Conservation (phyloP, 2,113 vertebrate genomes). For the Pteruthius melanotis region DNA sequence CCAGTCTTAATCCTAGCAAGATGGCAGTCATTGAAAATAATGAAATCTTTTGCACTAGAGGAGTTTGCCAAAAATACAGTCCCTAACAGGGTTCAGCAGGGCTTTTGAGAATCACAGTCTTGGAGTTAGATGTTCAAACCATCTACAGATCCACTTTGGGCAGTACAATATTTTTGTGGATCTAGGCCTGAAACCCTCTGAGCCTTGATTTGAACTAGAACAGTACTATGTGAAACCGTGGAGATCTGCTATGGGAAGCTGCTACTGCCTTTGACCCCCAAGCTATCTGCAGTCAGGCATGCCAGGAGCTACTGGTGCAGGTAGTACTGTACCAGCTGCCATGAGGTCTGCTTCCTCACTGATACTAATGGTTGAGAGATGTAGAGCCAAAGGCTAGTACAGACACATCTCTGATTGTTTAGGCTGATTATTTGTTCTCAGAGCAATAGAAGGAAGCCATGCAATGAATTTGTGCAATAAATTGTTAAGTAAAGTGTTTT, state of each 20-base stretch:
- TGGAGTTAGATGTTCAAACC: not conserved
- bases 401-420: not conserved
- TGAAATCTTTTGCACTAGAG: not conserved
- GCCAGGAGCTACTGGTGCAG: not conserved
- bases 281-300: not conserved
- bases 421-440: not conserved
- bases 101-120: not conserved
- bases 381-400: not conserved
- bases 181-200: not conserved
- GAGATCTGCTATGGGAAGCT: not conserved
- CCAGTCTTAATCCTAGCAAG: not conserved
- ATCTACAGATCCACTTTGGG: not conserved
- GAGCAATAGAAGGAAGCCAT: not conserved
- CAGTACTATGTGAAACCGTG: not conserved
- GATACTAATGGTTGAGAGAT: not conserved
- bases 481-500: not conserved
- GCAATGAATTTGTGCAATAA: not conserved
- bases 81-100: not conserved
- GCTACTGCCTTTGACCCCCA: not conserved
- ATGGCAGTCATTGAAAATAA: not conserved
- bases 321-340: not conserved
- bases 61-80: not conserved
- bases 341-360: not conserved
- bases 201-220: not conserved
- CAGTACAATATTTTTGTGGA: not conserved